phyloP scores from a whole-genome alignment of 2,113 vertebrate species.

The Ginglymostoma cirratum region DNA sequence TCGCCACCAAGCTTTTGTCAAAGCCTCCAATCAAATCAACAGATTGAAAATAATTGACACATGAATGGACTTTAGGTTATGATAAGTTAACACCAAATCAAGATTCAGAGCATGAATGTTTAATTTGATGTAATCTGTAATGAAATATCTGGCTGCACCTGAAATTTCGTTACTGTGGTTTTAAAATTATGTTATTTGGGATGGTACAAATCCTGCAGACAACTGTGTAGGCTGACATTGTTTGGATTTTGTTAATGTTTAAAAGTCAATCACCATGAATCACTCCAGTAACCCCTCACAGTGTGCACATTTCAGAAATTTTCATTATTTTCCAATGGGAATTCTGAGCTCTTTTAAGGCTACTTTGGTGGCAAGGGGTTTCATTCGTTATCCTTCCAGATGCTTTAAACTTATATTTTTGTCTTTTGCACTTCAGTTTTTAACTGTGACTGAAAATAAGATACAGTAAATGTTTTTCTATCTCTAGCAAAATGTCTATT shows the following conservation, averaged over 20 bases:
- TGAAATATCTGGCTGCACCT: not conserved
- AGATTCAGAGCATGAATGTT: not conserved
- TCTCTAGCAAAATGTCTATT: not conserved
- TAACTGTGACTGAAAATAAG: not conserved
- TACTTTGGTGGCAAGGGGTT: not conserved
- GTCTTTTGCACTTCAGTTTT: not conserved
- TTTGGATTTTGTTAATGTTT: slow-evolving; percentile 47
- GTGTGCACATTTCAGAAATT: not conserved
- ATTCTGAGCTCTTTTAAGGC: not conserved
- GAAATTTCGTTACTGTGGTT: slow-evolving; percentile 48
- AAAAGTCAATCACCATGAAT: not conserved
- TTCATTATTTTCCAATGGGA: slow-evolving; percentile 20
- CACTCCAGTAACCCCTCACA: not conserved
- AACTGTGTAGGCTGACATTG: slow-evolving; percentile 44
- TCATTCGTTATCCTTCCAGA: not conserved
- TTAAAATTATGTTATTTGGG: slow-evolving; percentile 40
- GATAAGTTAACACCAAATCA: not conserved
- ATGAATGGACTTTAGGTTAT: slow-evolving; percentile 46
- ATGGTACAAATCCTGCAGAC: slow-evolving; percentile 44
- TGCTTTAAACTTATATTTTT: slow-evolving; percentile 1
- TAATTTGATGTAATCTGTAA: slow-evolving; percentile 24
- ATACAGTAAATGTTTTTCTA: slow-evolving; percentile 17
- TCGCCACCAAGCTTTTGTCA: slow-evolving; percentile 74
- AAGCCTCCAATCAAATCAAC: slow-evolving; percentile 83
- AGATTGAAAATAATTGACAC: slow-evolving; percentile 79